These are phyloP conservation scores for Ips typographus DNA, from an alignment of 1,140 invertebrate genomes.

Conservation along the genomic window DNA sequence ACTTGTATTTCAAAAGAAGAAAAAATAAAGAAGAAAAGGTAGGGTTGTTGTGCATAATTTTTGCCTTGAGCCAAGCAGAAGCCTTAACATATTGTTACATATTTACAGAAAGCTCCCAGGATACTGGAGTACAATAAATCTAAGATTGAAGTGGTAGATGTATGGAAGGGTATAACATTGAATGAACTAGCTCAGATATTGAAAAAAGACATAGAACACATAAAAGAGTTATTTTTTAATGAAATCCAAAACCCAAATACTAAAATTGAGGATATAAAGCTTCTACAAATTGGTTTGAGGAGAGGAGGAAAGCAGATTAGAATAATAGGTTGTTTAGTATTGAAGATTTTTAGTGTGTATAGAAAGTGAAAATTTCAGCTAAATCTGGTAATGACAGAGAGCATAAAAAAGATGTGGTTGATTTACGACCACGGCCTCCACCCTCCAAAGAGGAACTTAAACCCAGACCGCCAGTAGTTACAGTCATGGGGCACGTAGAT, in stretches of 20 bases:
- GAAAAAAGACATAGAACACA: conserved; percentile 54
- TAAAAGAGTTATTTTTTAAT: conserved; percentile 47
- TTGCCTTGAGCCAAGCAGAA: no score
- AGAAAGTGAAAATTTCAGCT: not conserved
- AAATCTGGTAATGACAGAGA: conserved; percentile 41
- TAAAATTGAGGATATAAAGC: conserved; percentile 44
- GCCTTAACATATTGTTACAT: not conserved
- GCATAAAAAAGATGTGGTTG: no score
- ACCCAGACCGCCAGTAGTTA: conserved; percentile 84
- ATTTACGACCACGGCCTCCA: conserved; percentile 51
- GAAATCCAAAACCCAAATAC: conserved; percentile 40
- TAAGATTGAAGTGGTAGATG: conserved; percentile 57
- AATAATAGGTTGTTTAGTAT: conserved; percentile 36
- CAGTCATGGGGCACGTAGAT: conserved; percentile 99
- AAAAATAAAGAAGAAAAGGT: conserved; percentile 13
- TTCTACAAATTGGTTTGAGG: conserved; percentile 43
- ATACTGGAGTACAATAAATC: conserved; percentile 57
- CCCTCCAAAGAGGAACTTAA: conserved; percentile 66
- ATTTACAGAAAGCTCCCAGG: conserved; percentile 54
- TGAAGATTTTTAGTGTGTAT: no score
- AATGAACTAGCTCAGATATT: conserved; percentile 66
- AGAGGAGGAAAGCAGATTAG: conserved; percentile 47
- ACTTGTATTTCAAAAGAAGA: conserved; percentile 6
- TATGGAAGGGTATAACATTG: conserved; percentile 81
- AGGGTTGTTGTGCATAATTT: not conserved